Conservation (phyloP, 2,797 vertebrate species). For the Falco novaeseelandiae region DNA sequence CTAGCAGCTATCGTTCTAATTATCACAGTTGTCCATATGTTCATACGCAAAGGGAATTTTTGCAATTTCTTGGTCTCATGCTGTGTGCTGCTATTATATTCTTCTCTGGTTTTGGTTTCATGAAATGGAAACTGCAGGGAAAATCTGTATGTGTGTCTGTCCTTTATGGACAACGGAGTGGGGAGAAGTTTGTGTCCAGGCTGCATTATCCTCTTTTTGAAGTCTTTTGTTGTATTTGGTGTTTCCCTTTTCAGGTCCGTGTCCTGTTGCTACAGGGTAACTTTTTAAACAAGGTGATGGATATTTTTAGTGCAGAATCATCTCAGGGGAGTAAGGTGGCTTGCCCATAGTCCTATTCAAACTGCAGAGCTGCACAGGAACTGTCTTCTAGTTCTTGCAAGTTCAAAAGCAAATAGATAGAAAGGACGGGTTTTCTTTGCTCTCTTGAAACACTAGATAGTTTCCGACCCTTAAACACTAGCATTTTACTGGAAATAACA, state of each 20-base stretch:
- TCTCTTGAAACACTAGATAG: slow-evolving; percentile 15
- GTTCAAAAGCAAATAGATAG: slow-evolving; percentile 24
- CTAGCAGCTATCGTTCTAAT: slow-evolving; percentile 72
- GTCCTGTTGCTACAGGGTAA: not conserved
- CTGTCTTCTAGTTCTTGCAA: not conserved
- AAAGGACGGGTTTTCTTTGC: slow-evolving; percentile 37
- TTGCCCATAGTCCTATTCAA: not conserved
- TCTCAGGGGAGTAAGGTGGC: not conserved
- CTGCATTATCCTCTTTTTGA: not conserved
- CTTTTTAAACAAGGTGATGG: not conserved
- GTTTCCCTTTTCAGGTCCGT: not conserved
- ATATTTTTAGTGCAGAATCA: not conserved
- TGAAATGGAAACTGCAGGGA: slow-evolving; percentile 18
- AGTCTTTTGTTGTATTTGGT: not conserved
- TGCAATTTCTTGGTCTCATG: slow-evolving; percentile 55
- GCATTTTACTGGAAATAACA: slow-evolving; percentile 59
- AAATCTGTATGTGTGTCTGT: slow-evolving; percentile 12
- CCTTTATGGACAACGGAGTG: slow-evolving; percentile 7
- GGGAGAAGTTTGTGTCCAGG: slow-evolving; percentile 12
- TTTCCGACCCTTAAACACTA: slow-evolving; percentile 68
- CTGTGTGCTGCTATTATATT: slow-evolving; percentile 53
- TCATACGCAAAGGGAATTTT: slow-evolving; percentile 63
- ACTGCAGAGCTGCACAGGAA: not conserved
- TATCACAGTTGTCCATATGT: slow-evolving; percentile 77
- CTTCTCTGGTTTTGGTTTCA: slow-evolving; percentile 39